These are phyloP conservation scores for Amphilophus citrinellus DNA, from an alignment of 2,113 vertebrate species.

Conservation along the genomic window DNA sequence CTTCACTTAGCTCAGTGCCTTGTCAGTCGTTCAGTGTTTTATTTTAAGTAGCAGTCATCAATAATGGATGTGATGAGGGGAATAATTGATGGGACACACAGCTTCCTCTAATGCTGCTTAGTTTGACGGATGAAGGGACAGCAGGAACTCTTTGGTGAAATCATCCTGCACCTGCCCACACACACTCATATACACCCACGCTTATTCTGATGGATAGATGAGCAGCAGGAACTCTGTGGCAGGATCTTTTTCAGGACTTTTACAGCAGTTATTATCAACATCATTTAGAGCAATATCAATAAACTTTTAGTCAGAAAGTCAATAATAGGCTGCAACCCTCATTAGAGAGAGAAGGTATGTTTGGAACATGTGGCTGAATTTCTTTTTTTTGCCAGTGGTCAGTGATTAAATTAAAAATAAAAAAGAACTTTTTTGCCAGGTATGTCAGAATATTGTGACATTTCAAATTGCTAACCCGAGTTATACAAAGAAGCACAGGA, in stretches of 20 bases:
- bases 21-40: constrained; percentile 73
- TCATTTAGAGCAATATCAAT: constrained; percentile 37
- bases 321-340: constrained; percentile 6
- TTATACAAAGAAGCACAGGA: neutral
- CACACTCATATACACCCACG: constrained; percentile 49
- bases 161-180: constrained; percentile 45
- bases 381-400: neutral
- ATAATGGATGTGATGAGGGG: constrained; percentile 72
- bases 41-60: constrained; percentile 78
- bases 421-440: neutral
- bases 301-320: constrained; percentile 28
- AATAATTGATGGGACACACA: constrained; percentile 80
- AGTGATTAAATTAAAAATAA: neutral
- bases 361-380: constrained; percentile 12
- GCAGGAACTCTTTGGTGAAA: constrained; percentile 66
- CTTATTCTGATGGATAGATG: constrained; percentile 69
- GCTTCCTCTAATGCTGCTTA: constrained; percentile 78
- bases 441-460: neutral
- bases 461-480: neutral
- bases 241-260: constrained; percentile 50
- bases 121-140: constrained; percentile 75
- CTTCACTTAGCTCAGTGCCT: constrained; percentile 64
- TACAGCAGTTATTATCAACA: constrained; percentile 42
- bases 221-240: constrained; percentile 55
- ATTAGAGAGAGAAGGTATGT: constrained; percentile 19